Percentiles rank a stretch among this genome's conserved stretches.
These are phyloP conservation scores for Automeris io DNA, from an alignment of 2,888 invertebrate species.

Conservation along the genomic window DNA sequence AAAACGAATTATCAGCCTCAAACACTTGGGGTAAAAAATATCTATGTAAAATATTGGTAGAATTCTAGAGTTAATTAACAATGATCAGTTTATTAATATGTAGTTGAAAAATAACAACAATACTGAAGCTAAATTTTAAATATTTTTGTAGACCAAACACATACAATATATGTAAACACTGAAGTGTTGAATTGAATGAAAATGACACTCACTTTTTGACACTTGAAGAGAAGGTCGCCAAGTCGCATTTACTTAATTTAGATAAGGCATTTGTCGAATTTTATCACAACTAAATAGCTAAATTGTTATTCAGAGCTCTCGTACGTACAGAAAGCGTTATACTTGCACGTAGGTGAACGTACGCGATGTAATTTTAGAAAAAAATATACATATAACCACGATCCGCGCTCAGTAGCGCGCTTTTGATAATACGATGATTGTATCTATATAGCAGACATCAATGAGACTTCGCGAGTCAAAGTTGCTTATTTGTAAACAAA, in stretches of 20 bases:
- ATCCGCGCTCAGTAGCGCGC: conserved; percentile 1
- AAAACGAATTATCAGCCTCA: too few species aligned
- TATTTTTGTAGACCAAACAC: too few species aligned
- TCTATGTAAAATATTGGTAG: too few species aligned
- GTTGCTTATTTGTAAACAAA: too few species aligned
- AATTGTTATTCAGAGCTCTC: conserved; percentile 33
- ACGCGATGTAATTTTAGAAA: conserved; percentile 41
- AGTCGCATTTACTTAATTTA: conserved; percentile 8
- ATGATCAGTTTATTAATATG: too few species aligned
- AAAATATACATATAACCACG: conserved; percentile 12
- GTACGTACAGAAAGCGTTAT: conserved; percentile 31
- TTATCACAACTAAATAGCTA: conserved; percentile 19
- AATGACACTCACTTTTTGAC: conserved; percentile 4
- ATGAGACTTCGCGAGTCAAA: background rate
- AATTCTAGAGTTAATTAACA: too few species aligned
- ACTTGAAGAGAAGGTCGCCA: conserved; percentile 1
- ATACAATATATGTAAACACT: too few species aligned
- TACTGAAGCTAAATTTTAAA: too few species aligned
- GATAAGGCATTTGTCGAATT: conserved; percentile 7
- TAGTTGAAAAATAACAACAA: too few species aligned
- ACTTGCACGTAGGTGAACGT: conserved; percentile 36
- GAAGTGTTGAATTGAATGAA: too few species aligned
- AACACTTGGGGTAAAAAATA: too few species aligned
- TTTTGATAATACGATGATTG: conserved; percentile 11
- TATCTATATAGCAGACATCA: background rate